phyloP scores from a whole-genome alignment of 2,888 invertebrate genomes.

The Chaitophorus viminalis region DNA sequence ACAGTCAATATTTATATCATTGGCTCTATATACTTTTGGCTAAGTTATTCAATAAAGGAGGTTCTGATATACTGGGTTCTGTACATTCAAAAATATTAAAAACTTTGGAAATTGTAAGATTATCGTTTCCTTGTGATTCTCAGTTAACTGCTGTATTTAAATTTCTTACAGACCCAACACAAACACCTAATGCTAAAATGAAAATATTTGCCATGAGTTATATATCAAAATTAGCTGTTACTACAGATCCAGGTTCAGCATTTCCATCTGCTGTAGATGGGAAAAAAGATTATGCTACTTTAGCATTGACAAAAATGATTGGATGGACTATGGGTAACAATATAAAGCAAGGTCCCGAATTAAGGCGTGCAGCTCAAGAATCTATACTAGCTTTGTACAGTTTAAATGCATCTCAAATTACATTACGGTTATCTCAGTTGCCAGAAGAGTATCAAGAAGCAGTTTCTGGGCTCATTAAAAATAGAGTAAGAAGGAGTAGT shows the following conservation, averaged over 20 bases:
- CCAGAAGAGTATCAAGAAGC: conserved; percentile 74
- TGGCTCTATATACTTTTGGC: conserved; percentile 94
- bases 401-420: conserved; percentile 89
- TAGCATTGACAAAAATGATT: conserved; percentile 79
- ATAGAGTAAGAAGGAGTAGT: conserved; percentile 72
- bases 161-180: conserved; percentile 91
- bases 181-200: conserved; percentile 87
- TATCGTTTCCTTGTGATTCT: conserved; percentile 72
- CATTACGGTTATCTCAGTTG: conserved; percentile 79
- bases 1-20: conserved; percentile 87
- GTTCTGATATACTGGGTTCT: conserved; percentile 90
- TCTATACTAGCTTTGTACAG: conserved; percentile 87
- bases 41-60: conserved; percentile 87
- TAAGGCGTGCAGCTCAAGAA: conserved; percentile 75
- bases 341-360: conserved; percentile 74
- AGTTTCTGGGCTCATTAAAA: conserved; percentile 54
- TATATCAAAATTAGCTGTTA: conserved; percentile 72
- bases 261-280: conserved; percentile 64
- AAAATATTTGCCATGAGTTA: conserved; percentile 81
- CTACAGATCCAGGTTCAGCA: conserved; percentile 65
- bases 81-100: conserved; percentile 90
- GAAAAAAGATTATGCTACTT: conserved; percentile 68
- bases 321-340: conserved; percentile 78
- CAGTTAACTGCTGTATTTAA: conserved; percentile 73
- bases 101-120: conserved; percentile 83